These are phyloP conservation scores for Eumerus sabulonum DNA, from an alignment of 2,888 invertebrate species.

Conservation along the genomic window DNA sequence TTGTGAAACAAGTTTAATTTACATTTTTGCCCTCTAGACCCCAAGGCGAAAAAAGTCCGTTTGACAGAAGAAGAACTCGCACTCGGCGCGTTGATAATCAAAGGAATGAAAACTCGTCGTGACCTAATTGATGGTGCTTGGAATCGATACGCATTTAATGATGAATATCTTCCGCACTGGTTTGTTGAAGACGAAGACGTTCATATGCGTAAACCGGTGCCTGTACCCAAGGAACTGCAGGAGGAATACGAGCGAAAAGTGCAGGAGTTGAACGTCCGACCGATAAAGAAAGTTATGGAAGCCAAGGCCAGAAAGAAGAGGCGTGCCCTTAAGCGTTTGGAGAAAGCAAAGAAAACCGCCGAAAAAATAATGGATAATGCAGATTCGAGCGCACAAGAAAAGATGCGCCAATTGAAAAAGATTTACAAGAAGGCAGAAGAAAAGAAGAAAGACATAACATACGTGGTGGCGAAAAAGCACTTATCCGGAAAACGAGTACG, in stretches of 20 bases:
- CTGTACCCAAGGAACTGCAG: constrained; percentile 91
- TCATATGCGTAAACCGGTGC: constrained; percentile 90
- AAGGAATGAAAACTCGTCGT: constrained; percentile 93
- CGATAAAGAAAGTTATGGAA: constrained; percentile 98
- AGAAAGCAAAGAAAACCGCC: constrained; percentile 96
- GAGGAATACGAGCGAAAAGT: constrained; percentile 91
- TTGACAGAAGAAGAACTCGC: constrained; percentile 94
- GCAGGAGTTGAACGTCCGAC: constrained; percentile 93
- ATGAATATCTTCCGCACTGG: constrained; percentile 96
- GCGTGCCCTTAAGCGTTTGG: constrained; percentile 90
- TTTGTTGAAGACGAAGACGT: constrained; percentile 95
- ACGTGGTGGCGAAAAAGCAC: constrained; percentile 96
- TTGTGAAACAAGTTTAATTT: not conserved
- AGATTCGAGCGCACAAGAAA: constrained; percentile 95
- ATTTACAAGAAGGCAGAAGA: constrained; percentile 94
- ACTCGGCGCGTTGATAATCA: constrained; percentile 93
- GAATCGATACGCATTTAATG: constrained; percentile 96
- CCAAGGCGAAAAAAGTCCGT: constrained; percentile 82
- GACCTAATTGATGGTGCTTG: constrained; percentile 94
- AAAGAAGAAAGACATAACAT: constrained; percentile 93
- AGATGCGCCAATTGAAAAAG: constrained; percentile 93
- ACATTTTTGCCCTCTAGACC: constrained; percentile 60
- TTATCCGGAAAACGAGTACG: constrained; percentile 86
- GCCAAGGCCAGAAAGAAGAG: constrained; percentile 99
- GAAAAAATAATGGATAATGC: constrained; percentile 94